phyloP scores from a whole-genome alignment of 2,888 invertebrate genomes.

The Nebria salina region DNA sequence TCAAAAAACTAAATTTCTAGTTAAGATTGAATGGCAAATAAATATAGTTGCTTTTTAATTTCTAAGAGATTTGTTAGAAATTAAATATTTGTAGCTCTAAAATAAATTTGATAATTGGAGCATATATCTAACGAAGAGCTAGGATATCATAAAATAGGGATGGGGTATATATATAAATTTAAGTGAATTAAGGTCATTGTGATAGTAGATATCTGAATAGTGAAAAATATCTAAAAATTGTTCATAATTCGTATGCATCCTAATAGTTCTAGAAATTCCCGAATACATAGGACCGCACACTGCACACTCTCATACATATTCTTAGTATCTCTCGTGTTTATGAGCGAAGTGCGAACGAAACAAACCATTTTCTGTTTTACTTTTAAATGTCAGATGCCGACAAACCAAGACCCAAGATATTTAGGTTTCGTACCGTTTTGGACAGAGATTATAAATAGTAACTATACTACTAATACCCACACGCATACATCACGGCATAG shows the following conservation, averaged over 20 bases:
- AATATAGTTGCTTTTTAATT: too few species aligned
- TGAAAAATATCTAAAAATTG: too few species aligned
- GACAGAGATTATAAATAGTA: not conserved
- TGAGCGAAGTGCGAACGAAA: slow-evolving; percentile 42
- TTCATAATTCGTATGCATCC: not conserved
- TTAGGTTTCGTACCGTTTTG: slow-evolving; percentile 3
- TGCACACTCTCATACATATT: not conserved
- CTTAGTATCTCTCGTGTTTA: slow-evolving; percentile 29
- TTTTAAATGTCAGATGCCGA: slow-evolving; percentile 14
- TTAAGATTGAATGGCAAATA: too few species aligned
- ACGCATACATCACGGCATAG: not conserved
- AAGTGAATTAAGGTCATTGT: too few species aligned
- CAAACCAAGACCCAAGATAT: slow-evolving; percentile 12
- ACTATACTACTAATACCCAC: not conserved
- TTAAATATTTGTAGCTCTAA: too few species aligned
- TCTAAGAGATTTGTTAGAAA: too few species aligned
- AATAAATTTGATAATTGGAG: too few species aligned
- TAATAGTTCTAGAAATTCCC: not conserved
- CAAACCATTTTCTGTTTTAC: slow-evolving; percentile 42
- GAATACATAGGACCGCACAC: not conserved
- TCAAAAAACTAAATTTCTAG: too few species aligned
- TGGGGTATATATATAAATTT: too few species aligned
- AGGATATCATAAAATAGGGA: too few species aligned
- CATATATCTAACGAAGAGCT: too few species aligned
- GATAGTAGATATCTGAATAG: too few species aligned